Evolutionary conservation across 2,113 vertebrate species (phyloP), one percentile per base, ranked within the genome.

Genomic region (Clinocottus analis): DNA sequence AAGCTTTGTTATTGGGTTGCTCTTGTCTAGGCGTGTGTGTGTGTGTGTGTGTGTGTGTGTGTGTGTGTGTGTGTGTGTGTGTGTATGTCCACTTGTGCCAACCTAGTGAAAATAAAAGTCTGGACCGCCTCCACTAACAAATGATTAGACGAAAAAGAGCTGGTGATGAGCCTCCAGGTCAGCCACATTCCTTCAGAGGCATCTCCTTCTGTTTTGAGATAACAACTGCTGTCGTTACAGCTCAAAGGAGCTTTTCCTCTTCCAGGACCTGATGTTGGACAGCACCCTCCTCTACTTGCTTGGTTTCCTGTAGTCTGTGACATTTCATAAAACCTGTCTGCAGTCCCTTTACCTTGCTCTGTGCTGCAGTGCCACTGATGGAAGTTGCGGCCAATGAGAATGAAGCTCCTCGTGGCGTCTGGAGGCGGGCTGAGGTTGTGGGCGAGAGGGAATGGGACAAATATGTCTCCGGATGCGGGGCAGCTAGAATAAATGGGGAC

Each of bases 321-420:
- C 5, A n/a, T 23, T 23, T 53, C 51, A 23, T 25, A n/a, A 21
- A 21, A 21, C 7, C 45, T 49, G 47, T n/a, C 33, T 49, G 7
- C 5, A 23, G 21, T 12, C 10, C 5, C 25, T 84, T 92, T 92
- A 98, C 98, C 97, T 92, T 96, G 97, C 65, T 98, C 97, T 0
- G 96, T 97, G 92, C 96, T 98, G 86, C 92, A 96, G 64, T 96
- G 96, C 98, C 98, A 99, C 89, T 99, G 98, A 13, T 95, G 94
- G 83, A 99, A 98, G 91, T 96, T 99, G 58, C 98, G 97, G n/a
- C 97, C 98, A 67, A 98, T 93, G 65, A 99, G 93, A 63, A 97
- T 94, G 79, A 99, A 97, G 82, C 95, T 97, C 43, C 96, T 93
- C 47, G 95, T 84, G 0, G 92, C 74, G 0, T 93, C 94, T 2